A percentile compares a stretch with the other conserved stretches of the same genome.
These are phyloP conservation scores for Melikaiella ostensackeni DNA, from an alignment of 2,888 invertebrate species.

Conservation along the genomic window DNA sequence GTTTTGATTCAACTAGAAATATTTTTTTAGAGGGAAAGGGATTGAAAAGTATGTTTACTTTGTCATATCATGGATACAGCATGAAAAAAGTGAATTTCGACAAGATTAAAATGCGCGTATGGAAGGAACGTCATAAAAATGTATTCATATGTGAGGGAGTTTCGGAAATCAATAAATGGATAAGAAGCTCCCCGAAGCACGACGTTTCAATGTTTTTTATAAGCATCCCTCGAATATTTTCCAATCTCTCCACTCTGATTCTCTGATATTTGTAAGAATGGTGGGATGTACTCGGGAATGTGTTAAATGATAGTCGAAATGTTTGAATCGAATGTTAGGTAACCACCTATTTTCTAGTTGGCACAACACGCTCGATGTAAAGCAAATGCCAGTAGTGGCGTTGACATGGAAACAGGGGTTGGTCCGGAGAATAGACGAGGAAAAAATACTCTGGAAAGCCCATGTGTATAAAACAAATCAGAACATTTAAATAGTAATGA, in stretches of 20 bases:
- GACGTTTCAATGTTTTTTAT: constrained; percentile 17
- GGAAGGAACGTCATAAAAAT: not conserved
- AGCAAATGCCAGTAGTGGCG: no score
- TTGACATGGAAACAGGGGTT: no score
- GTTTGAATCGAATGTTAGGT: no score
- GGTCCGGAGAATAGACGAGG: no score
- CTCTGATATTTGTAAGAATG: constrained; percentile 8
- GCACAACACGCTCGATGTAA: no score
- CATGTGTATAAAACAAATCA: no score
- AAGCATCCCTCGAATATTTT: not conserved
- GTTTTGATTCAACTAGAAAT: no score
- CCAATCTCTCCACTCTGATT: not conserved
- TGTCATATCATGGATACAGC: not conserved
- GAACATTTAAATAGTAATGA: no score
- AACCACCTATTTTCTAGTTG: no score
- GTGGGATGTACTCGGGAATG: no score
- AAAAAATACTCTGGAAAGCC: no score
- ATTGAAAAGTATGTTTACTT: not conserved
- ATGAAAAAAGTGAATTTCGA: not conserved
- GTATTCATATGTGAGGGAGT: not conserved
- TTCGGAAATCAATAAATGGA: constrained; percentile 16
- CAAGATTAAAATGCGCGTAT: not conserved
- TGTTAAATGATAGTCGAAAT: no score
- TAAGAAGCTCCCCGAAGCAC: not conserved
- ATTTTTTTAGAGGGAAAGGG: not conserved